Conservation (phyloP, 1,140 invertebrate genomes). For the Tetragnatha versicolor region DNA sequence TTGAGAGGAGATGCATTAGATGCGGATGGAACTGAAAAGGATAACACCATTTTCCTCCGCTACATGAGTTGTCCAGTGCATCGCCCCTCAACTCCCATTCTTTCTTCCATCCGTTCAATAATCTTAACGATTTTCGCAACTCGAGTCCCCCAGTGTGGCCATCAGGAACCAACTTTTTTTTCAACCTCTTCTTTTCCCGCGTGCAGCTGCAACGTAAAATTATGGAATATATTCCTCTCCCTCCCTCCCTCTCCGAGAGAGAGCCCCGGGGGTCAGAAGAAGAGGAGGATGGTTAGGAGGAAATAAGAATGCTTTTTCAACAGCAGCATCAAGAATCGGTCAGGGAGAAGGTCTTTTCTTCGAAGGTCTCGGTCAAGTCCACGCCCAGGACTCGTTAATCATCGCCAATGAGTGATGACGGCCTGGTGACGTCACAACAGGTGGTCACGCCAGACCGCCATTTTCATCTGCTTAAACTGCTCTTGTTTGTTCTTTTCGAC, state of each 20-base stretch:
- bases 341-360: background rate
- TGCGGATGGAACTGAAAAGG: no score
- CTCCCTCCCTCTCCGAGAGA: background rate
- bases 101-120: no score
- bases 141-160: no score
- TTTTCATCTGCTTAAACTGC: slow-evolving; percentile 33
- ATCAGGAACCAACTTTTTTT: background rate
- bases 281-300: background rate
- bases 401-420: slow-evolving; percentile 52
- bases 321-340: background rate
- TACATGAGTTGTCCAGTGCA: no score
- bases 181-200: background rate
- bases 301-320: background rate
- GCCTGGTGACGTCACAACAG: slow-evolving; percentile 52
- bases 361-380: slow-evolving; percentile 40
- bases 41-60: no score
- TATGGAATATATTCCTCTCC: background rate
- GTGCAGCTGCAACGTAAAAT: slow-evolving; percentile 11
- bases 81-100: no score
- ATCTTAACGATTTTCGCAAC: no score
- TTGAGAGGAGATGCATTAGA: no score
- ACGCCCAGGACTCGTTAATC: slow-evolving; percentile 53
- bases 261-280: background rate
- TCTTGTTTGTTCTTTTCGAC: slow-evolving; percentile 29
- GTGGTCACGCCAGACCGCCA: slow-evolving; percentile 33